A percentile compares a stretch with the other conserved stretches of the same genome.
These are phyloP conservation scores for Siderastrea siderea DNA, from an alignment of 92 coral and sea anemone species.

Conservation along the genomic window DNA sequence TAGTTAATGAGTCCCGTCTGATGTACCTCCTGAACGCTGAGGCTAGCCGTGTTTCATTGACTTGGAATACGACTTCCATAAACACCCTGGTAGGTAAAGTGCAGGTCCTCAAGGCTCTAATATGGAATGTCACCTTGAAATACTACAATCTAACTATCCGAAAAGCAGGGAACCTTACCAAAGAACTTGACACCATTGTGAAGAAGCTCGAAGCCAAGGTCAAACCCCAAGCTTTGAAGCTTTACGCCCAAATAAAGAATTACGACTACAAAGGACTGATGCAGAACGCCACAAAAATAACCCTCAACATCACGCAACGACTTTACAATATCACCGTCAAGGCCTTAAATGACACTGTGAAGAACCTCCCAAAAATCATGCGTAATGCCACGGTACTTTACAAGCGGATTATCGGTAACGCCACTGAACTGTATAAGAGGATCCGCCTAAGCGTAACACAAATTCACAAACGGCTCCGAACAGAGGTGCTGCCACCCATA, in stretches of 20 bases:
- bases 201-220: slow-evolving; percentile 77
- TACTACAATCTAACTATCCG: slow-evolving; percentile 76
- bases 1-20: slow-evolving; percentile 81
- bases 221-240: slow-evolving; percentile 75
- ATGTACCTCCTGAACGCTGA: slow-evolving; percentile 78
- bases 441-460: slow-evolving; percentile 24
- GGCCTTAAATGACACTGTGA: slow-evolving; percentile 57
- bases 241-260: slow-evolving; percentile 66
- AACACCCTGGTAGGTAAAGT: slow-evolving; percentile 59
- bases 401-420: slow-evolving; percentile 56
- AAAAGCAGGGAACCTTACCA: slow-evolving; percentile 73
- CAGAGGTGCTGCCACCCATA: slow-evolving; percentile 39
- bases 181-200: slow-evolving; percentile 64
- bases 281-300: slow-evolving; percentile 63
- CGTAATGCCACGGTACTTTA: slow-evolving; percentile 75
- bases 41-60: slow-evolving; percentile 82
- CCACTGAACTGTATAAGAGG: slow-evolving; percentile 43
- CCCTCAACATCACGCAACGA: slow-evolving; percentile 64
- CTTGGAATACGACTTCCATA: slow-evolving; percentile 84
- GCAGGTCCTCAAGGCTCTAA: slow-evolving; percentile 59
- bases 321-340: slow-evolving; percentile 61
- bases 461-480: slow-evolving; percentile 12
- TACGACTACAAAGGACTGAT: slow-evolving; percentile 76
- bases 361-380: slow-evolving; percentile 67
- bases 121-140: slow-evolving; percentile 68